These are phyloP conservation scores for Penaeus chinensis DNA, from an alignment of 1,140 invertebrate genomes.

Conservation along the genomic window DNA sequence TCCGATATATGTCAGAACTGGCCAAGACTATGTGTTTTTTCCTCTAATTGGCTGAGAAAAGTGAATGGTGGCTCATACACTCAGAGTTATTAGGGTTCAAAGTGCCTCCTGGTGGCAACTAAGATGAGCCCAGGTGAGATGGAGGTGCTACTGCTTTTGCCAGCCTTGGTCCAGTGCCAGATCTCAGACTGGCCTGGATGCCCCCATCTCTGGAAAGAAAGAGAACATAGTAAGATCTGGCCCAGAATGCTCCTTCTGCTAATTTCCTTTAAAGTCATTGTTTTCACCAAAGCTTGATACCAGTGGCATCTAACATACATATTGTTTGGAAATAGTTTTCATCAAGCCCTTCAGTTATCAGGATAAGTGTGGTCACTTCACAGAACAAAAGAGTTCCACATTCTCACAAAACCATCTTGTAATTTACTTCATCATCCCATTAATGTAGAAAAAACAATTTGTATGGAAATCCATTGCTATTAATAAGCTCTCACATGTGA, in stretches of 20 bases:
- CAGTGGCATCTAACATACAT: constrained; percentile 53
- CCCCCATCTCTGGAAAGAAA: too few species aligned
- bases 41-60: too few species aligned
- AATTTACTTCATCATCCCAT: constrained; percentile 53
- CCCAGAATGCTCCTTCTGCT: constrained; percentile 49
- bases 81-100: too few species aligned
- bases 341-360: not conserved
- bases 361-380: constrained; percentile 5
- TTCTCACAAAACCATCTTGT: constrained; percentile 45
- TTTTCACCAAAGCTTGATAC: constrained; percentile 49
- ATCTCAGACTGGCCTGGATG: too few species aligned
- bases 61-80: too few species aligned
- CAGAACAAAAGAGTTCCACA: constrained; percentile 40
- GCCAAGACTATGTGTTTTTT: too few species aligned
- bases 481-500: constrained; percentile 47
- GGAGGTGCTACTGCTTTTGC: too few species aligned
- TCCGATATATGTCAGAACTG: too few species aligned
- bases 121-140: too few species aligned
- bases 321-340: constrained; percentile 11
- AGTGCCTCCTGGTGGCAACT: too few species aligned
- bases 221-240: not conserved
- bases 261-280: constrained; percentile 30
- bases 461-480: constrained; percentile 43
- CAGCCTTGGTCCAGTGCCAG: too few species aligned
- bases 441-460: constrained; percentile 41